Base-by-base conservation (phyloP, 2,113 vertebrate genomes). In the Raja brachyura region DNA sequence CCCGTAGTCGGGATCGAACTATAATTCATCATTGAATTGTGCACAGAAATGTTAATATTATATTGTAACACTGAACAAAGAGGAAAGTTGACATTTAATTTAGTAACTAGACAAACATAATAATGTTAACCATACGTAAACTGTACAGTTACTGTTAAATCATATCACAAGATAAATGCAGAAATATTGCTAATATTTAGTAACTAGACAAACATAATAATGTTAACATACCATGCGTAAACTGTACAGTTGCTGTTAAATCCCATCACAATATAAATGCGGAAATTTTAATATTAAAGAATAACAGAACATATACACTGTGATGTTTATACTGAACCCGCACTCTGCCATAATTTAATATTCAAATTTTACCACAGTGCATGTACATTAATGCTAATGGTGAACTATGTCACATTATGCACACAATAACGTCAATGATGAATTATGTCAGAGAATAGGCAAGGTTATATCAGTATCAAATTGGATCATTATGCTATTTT, bases 11-110 rank as follows among this genome's bases (percentile, higher is more conserved):
- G 39, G 39, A 48, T 48, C 39, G 39, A 48, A 48, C 39, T 48
- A 48, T 48, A 3, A 48, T 48, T 48, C 39, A 48, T 48, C 83
- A 63, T 31, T 88, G 63, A 88, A 88, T 88, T 88, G 28, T 88
- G n/a, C 59, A 31, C 59, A 63, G 31, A 31, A 88, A 88, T 88
- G 28, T 88, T 88, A 88, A 88, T 88, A 88, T 66, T 88, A 88
- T 14, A 88, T 63, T 63, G 13, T 63, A 6, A 16, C 83, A 88
- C 13, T 6, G 59, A 4, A 63, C 59, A 88, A 11, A 33, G 13
- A 63, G 28, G 61, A 31, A 31, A 63, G 83, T 31, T 88, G n/a
- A 66, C 61, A 66, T 88, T 88, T 63, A 63, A 88, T 88, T 31
- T 59, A 31, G 83, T 31, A 59, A 88, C 13, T 2, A 88, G n/a